Evolutionary conservation across 2,888 invertebrate species (phyloP).

Genomic region (Leucophenga montana): DNA sequence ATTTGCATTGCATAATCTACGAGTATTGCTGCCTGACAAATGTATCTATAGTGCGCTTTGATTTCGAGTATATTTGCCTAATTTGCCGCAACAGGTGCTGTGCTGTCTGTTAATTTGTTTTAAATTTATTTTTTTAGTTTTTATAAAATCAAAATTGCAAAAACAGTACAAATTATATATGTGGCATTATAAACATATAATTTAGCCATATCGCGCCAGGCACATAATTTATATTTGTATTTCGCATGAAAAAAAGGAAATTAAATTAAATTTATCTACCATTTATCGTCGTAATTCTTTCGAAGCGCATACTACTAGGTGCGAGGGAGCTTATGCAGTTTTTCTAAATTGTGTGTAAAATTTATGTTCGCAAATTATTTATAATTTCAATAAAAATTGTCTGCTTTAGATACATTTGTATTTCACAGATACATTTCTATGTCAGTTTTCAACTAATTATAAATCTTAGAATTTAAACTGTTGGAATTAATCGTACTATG

Average conservation of each 20-base stretch:
- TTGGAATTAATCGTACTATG: too few relatives aligned
- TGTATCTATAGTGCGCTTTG: neutral
- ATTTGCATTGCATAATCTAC: too few relatives aligned
- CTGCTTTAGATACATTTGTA: too few relatives aligned
- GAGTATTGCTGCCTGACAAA: neutral
- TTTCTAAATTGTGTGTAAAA: constrained; percentile 15
- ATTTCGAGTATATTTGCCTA: constrained; percentile 12
- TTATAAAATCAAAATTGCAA: too few relatives aligned
- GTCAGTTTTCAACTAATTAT: too few relatives aligned
- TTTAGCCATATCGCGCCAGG: constrained; percentile 38
- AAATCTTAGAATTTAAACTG: too few relatives aligned
- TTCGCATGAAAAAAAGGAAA: neutral
- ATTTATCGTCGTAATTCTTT: too few relatives aligned
- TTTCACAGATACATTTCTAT: too few relatives aligned
- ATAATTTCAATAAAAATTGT: neutral
- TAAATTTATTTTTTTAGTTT: neutral
- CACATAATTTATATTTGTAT: neutral
- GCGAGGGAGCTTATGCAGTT: too few relatives aligned
- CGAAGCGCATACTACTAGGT: too few relatives aligned
- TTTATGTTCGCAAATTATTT: constrained; percentile 33
- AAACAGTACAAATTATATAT: too few relatives aligned
- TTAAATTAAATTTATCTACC: too few relatives aligned
- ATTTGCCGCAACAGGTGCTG: constrained; percentile 32
- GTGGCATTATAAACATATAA: constrained; percentile 23
- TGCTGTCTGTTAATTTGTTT: neutral